Conservation (phyloP, 2,797 vertebrate genomes). For the Fistularia tabacaria region DNA sequence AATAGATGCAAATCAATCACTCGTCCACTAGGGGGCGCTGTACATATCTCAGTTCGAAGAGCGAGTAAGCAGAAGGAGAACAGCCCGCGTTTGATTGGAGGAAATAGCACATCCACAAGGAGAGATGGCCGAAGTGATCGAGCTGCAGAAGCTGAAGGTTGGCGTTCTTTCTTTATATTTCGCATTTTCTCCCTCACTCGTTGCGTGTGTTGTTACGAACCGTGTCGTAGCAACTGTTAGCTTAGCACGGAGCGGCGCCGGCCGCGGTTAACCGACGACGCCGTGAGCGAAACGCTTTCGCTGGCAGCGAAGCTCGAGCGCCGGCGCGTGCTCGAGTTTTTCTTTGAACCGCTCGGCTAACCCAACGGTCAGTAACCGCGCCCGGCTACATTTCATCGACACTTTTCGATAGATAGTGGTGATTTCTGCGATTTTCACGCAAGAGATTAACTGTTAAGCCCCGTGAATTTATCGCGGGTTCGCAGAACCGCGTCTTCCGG, state of each 20-base stretch:
- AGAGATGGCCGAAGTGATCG: slow-evolving; percentile 73
- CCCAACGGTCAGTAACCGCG: background rate
- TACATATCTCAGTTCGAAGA: rapidly evolving
- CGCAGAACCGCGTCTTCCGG: no score
- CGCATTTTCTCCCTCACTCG: background rate
- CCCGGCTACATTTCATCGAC: background rate
- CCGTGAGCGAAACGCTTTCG: background rate
- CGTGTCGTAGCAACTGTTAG: rapidly evolving
- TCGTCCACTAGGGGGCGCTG: slow-evolving; percentile 28
- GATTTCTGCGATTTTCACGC: no score
- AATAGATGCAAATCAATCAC: background rate
- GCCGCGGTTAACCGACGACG: background rate
- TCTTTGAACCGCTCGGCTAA: background rate
- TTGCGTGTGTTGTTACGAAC: rapidly evolving
- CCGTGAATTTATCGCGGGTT: no score
- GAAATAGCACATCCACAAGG: slow-evolving; percentile 59
- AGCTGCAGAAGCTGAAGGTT: slow-evolving; percentile 74
- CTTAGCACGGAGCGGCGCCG: no score
- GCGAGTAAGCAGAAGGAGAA: slow-evolving; percentile 9
- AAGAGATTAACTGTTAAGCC: no score
- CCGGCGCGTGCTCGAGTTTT: slow-evolving; percentile 35
- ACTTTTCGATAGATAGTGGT: background rate
- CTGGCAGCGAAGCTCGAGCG: background rate
- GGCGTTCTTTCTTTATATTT: background rate
- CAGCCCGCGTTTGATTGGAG: slow-evolving; percentile 51